A percentile compares a stretch with the other conserved stretches of the same genome.
These are phyloP conservation scores for Neoarius graeffei DNA, from an alignment of 2,113 vertebrate species.

Conservation along the genomic window DNA sequence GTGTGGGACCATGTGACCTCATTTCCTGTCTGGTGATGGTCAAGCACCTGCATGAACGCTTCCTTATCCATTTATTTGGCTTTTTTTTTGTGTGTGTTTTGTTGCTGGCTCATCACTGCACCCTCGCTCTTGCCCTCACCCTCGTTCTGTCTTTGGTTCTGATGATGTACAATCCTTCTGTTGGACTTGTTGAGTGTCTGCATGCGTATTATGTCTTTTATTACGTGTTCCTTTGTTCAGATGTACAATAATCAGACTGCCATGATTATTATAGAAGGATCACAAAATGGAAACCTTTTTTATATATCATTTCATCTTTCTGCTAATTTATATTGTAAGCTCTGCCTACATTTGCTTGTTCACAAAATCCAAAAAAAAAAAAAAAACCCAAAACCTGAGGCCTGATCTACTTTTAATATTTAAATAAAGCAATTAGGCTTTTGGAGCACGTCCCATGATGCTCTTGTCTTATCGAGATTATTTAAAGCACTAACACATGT, in stretches of 20 bases:
- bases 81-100: constrained; percentile 12
- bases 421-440: constrained; percentile 52
- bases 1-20: constrained; percentile 40
- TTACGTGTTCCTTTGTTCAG: constrained; percentile 5
- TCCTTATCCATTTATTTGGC: constrained; percentile 2
- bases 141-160: background rate
- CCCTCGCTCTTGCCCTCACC: background rate
- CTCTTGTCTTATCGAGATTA: constrained; percentile 28
- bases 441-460: constrained; percentile 53
- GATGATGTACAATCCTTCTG: constrained; percentile 43
- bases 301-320: constrained; percentile 35
- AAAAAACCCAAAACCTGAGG: background rate
- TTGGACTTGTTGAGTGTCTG: constrained; percentile 59
- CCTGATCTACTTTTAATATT: constrained; percentile 46
- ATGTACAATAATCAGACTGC: constrained; percentile 32
- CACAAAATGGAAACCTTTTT: constrained; percentile 30
- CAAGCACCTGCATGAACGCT: constrained; percentile 48
- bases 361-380: constrained; percentile 4
- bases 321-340: constrained; percentile 30
- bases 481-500: constrained; percentile 30
- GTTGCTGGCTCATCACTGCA: constrained; percentile 17
- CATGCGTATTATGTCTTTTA: constrained; percentile 22
- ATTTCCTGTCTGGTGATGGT: constrained; percentile 22
- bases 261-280: constrained; percentile 27
- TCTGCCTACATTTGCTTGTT: constrained; percentile 34